These are phyloP conservation scores for Calliphora vomitoria DNA, from an alignment of 2,888 invertebrate species.

Conservation along the genomic window DNA sequence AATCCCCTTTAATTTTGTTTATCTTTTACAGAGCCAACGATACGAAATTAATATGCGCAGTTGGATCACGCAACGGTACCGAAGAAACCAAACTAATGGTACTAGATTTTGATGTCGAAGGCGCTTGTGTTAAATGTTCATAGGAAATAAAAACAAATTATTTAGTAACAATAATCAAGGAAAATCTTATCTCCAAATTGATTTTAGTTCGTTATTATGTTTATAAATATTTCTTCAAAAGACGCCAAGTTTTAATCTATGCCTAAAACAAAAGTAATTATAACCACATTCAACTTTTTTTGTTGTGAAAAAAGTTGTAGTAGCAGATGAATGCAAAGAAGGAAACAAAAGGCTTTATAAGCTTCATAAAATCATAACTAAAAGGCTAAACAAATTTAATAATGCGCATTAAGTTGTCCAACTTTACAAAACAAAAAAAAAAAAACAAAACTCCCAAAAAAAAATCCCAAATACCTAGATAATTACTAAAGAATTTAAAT, in stretches of 20 bases:
- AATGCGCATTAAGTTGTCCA: constrained; percentile 43
- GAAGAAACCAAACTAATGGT: constrained; percentile 99
- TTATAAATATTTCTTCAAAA: constrained; percentile 67
- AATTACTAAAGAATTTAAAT: background rate
- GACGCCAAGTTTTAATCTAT: constrained; percentile 67
- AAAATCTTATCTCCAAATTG: constrained; percentile 50
- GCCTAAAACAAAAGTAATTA: constrained; percentile 45
- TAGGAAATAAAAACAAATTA: constrained; percentile 78
- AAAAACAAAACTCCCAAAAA: background rate
- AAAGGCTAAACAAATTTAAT: constrained; percentile 38
- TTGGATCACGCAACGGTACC: constrained; percentile 98
- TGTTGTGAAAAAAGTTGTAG: constrained; percentile 36
- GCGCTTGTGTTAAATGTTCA: constrained; percentile 87
- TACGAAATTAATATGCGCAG: constrained; percentile 98
- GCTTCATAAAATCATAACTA: constrained; percentile 55
- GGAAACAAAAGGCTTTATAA: constrained; percentile 68
- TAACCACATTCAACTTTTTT: constrained; percentile 48
- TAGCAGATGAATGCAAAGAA: constrained; percentile 48
- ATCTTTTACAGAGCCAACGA: constrained; percentile 89
- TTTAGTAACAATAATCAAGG: constrained; percentile 54
- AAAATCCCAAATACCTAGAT: background rate
- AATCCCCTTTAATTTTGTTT: background rate
- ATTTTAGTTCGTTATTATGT: constrained; percentile 53
- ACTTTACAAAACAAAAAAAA: background rate
- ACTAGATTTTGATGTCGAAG: constrained; percentile 97